Base-by-base conservation (phyloP, 2,113 vertebrate genomes). In the Phocoena sinus region DNA sequence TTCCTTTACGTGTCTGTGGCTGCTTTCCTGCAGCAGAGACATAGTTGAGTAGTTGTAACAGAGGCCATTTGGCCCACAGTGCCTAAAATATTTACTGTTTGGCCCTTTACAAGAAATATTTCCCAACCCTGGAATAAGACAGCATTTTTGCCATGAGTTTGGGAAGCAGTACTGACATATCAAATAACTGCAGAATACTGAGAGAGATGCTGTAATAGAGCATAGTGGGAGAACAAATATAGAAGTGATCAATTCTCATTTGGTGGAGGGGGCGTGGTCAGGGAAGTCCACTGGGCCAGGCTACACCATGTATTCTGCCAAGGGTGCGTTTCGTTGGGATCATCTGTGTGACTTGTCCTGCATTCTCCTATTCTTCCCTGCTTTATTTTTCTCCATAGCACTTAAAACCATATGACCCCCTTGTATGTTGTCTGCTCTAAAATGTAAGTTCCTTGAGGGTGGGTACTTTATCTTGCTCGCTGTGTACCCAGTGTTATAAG, bases 131-230 rank as follows among this genome's bases (percentile, higher is more conserved):
- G 60, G 33, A 81, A 33, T 50, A 56, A 97, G 71, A 41, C 3
- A 11, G 76, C 73, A 82, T 80, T 96, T 97, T 82, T 94, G 65
- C 76, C 41, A 77, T 79, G 88, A 23, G 73, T 88, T 96, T 74
- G 20, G 31, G 68, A 94, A 93, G 60, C 21, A 82, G 3, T 47
- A 10, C 18, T 80, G 70, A 68, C 23, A 6, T 65, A 20, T 56
- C 73, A 80, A 10, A 20, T 65, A 36, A 36, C 20, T 53, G 26
- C 41, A 65, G 58, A 36, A 60, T 77, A 41, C 41, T 10, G 63
- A 73, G 70, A 60, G 56, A 81, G 83, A 47, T 67, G 5, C 56
- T 62, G 0, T n/a, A 11, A 15, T 25, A 41, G 63, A 84, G 10
- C 38, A 26, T 18, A 50, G 31, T 11, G 50, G 33, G 65, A 44